Conservation (phyloP, 1,140 invertebrate genomes). For the Paralvinella palmiformis region DNA sequence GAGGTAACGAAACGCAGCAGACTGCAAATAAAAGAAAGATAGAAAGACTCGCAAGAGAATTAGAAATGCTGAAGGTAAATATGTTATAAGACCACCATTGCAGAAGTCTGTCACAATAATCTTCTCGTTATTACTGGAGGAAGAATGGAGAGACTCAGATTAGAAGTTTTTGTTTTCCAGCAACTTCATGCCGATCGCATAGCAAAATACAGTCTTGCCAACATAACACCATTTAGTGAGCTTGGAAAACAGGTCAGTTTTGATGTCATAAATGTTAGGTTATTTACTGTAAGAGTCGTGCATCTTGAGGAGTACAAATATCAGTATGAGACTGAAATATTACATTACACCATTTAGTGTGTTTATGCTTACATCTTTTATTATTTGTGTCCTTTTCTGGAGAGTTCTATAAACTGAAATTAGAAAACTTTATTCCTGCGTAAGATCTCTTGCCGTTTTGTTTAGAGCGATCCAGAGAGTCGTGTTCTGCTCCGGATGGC, state of each 20-base stretch:
- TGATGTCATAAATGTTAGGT: neutral
- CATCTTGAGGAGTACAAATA: neutral
- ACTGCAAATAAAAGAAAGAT: too few species aligned
- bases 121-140: too few species aligned
- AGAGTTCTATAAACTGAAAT: neutral
- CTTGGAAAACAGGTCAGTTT: slow-evolving; percentile 24
- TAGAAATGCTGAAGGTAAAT: too few species aligned
- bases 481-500: slow-evolving; percentile 27
- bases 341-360: neutral
- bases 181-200: slow-evolving; percentile 26
- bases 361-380: neutral
- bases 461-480: slow-evolving; percentile 23
- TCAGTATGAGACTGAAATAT: neutral
- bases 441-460: neutral
- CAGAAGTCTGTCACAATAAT: too few species aligned
- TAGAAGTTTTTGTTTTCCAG: slow-evolving; percentile 27
- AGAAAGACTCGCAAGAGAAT: too few species aligned
- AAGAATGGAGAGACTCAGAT: too few species aligned
- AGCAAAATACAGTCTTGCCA: slow-evolving; percentile 28
- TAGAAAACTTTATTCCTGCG: neutral
- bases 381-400: neutral
- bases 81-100: too few species aligned
- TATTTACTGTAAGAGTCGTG: neutral
- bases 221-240: slow-evolving; percentile 25
- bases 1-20: too few species aligned